These are phyloP conservation scores for Lates japonicus DNA, from an alignment of 2,797 vertebrate genomes.

Conservation along the genomic window DNA sequence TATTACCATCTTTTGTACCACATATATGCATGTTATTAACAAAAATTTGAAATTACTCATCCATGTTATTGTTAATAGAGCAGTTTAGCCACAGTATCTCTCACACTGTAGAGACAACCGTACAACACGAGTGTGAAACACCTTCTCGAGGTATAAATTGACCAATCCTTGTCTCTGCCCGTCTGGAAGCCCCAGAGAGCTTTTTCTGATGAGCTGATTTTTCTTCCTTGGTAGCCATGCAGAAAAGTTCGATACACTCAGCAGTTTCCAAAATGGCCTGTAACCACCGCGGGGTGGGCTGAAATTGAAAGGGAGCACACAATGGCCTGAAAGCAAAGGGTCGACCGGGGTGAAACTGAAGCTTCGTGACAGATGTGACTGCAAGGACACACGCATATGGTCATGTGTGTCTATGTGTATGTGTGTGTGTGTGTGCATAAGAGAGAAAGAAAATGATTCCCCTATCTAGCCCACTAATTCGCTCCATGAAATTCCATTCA, in stretches of 20 bases:
- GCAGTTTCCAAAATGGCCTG: conserved; percentile 69
- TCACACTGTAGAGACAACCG: conserved; percentile 3
- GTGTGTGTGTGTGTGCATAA: neutral
- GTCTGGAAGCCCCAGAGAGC: conserved; percentile 44
- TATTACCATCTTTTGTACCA: neutral
- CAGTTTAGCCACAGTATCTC: conserved; percentile 21
- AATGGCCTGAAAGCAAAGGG: conserved; percentile 58
- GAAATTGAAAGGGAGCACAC: conserved; percentile 66
- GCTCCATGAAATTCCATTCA: conserved; percentile 53
- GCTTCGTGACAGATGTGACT: conserved; percentile 56
- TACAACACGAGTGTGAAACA: conserved; percentile 24
- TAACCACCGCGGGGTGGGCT: conserved; percentile 45
- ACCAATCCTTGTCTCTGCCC: conserved; percentile 47
- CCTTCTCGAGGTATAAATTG: conserved; percentile 52
- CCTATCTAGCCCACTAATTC: conserved; percentile 42
- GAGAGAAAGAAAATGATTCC: conserved; percentile 40
- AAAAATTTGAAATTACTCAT: conserved; percentile 9
- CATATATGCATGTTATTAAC: neutral
- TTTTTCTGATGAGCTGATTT: conserved; percentile 60
- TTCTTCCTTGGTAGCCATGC: conserved; percentile 51
- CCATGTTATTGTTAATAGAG: conserved; percentile 14
- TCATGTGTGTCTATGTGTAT: neutral
- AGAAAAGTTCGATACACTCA: conserved; percentile 71
- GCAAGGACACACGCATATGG: conserved; percentile 25
- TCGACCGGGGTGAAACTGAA: conserved; percentile 49